Conservation (phyloP, 2,113 vertebrate species). For the Labrus mixtus region DNA sequence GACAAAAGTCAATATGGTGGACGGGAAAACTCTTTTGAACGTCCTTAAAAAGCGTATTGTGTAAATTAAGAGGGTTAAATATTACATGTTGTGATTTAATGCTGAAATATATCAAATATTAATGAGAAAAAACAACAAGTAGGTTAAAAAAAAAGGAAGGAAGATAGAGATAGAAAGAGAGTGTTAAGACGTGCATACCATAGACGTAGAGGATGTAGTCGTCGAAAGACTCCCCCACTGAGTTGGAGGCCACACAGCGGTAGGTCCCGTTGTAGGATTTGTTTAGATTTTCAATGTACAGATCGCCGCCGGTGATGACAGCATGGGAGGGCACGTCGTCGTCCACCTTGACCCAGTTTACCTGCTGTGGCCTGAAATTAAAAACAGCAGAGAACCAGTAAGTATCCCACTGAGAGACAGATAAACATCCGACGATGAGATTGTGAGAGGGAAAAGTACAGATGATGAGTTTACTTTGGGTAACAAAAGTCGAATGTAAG, state of each 20-base stretch:
- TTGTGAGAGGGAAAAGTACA: too few relatives aligned
- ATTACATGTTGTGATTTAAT: not conserved
- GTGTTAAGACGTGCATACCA: constrained; percentile 84
- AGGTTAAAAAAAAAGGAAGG: not conserved
- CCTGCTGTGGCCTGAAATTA: constrained; percentile 88
- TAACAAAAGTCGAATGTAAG: not conserved
- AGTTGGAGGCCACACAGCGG: constrained; percentile 94
- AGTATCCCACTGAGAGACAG: not conserved
- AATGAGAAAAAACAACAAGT: not conserved
- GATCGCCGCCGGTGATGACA: constrained; percentile 90
- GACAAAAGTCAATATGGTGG: not conserved
- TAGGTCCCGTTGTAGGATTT: constrained; percentile 99
- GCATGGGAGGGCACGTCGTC: constrained; percentile 96
- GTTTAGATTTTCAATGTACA: constrained; percentile 97
- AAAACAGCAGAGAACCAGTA: not conserved
- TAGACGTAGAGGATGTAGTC: constrained; percentile 98
- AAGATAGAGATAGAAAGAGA: not conserved
- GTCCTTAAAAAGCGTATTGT: too few relatives aligned
- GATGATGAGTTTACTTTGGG: not conserved
- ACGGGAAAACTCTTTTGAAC: too few relatives aligned
- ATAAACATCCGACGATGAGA: not conserved
- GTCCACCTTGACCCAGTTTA: constrained; percentile 95
- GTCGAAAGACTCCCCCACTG: constrained; percentile 92
- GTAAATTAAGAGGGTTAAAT: not conserved
- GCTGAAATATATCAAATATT: not conserved